Percentiles rank a stretch among this genome's conserved stretches.
phyloP scores from a whole-genome alignment of 2,113 vertebrate species.

The Rafetus swinhoei region DNA sequence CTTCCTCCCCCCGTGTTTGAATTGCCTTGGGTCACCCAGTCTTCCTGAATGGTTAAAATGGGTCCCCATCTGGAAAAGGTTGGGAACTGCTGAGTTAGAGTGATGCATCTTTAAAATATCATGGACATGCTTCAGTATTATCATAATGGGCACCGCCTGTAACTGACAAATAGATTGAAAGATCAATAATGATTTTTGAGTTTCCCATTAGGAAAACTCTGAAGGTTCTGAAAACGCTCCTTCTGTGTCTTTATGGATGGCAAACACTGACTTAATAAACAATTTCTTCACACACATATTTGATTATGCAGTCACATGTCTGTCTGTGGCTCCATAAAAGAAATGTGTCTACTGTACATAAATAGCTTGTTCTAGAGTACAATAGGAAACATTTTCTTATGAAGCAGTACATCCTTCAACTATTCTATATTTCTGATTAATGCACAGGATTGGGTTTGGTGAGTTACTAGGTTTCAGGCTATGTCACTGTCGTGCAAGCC shows the following conservation, averaged over 20 bases:
- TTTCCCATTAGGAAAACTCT: background rate
- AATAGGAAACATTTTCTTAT: background rate
- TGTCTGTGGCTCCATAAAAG: background rate
- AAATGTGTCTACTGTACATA: background rate
- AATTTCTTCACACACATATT: slow-evolving; percentile 10
- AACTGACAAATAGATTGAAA: background rate
- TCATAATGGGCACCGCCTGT: slow-evolving; percentile 26
- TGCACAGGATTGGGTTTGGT: background rate
- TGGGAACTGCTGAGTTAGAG: background rate
- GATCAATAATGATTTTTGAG: background rate
- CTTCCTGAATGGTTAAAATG: too few relatives aligned
- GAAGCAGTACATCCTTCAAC: background rate
- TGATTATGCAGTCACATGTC: slow-evolving; percentile 14
- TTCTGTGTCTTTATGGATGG: background rate
- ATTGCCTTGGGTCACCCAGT: too few relatives aligned
- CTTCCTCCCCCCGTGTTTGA: too few relatives aligned
- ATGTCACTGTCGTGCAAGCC: background rate
- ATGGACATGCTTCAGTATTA: background rate
- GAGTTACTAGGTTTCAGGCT: background rate
- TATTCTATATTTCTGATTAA: slow-evolving; percentile 8
- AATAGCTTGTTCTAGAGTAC: background rate
- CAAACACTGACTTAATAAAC: background rate
- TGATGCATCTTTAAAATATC: background rate
- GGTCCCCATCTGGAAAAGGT: too few relatives aligned
- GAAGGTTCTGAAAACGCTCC: background rate